Percentiles rank a stretch among this genome's conserved stretches.
phyloP scores from a whole-genome alignment of 1,140 invertebrate genomes.

The Aplysia californica region DNA sequence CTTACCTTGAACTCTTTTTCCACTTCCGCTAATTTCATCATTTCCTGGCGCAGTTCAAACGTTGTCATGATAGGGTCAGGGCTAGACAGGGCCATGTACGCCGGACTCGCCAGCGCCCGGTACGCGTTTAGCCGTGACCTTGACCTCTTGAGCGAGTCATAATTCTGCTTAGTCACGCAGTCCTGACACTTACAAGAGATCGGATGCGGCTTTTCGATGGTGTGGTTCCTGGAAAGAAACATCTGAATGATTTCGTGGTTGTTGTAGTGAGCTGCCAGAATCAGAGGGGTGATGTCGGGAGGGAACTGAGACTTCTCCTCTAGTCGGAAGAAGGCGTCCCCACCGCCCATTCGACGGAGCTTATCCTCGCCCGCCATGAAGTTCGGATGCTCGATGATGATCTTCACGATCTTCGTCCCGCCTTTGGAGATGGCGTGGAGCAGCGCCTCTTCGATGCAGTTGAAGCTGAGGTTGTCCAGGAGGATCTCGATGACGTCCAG shows the following conservation, averaged over 20 bases:
- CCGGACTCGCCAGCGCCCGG: constrained; percentile 65
- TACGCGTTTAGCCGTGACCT: constrained; percentile 67
- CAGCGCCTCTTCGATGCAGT: constrained; percentile 65
- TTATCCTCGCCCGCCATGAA: constrained; percentile 65
- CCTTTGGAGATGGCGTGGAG: constrained; percentile 67
- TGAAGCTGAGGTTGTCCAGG: constrained; percentile 59
- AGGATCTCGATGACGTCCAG: constrained; percentile 63
- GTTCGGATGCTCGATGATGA: constrained; percentile 65
- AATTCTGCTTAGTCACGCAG: constrained; percentile 70
- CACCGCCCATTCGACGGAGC: constrained; percentile 56
- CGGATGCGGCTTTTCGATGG: constrained; percentile 72
- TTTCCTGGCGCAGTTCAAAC: constrained; percentile 74
- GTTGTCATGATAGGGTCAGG: constrained; percentile 77
- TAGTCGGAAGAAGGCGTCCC: constrained; percentile 60
- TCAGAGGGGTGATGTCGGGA: constrained; percentile 66
- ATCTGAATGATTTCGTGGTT: constrained; percentile 68
- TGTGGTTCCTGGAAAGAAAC: constrained; percentile 65
- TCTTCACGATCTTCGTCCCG: constrained; percentile 64
- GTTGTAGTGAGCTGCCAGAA: constrained; percentile 66
- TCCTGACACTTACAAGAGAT: constrained; percentile 73
- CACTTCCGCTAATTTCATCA: constrained; percentile 67
- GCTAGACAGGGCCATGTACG: constrained; percentile 76
- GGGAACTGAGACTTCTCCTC: constrained; percentile 64
- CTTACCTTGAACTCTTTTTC: constrained; percentile 72
- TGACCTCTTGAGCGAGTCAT: constrained; percentile 63